Evolutionary conservation across 2,113 vertebrate species (phyloP).

Genomic region (Platycercus adscitus): DNA sequence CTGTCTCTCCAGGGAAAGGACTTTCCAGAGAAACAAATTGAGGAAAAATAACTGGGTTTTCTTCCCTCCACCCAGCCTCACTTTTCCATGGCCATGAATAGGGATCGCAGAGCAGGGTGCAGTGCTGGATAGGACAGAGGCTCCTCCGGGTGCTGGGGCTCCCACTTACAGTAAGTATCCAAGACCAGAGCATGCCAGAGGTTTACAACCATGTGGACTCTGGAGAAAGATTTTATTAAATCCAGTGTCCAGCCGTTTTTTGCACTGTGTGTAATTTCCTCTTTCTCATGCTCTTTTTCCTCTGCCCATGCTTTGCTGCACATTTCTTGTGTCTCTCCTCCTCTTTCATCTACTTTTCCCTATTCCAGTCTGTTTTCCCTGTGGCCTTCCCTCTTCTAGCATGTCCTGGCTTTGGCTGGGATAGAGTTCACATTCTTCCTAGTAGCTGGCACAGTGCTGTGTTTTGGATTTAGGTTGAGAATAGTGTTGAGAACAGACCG

Average conservation of each 20-base stretch:
- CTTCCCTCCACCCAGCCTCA: neutral
- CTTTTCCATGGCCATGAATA: accelerated
- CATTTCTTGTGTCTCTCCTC: neutral
- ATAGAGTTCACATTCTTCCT: neutral
- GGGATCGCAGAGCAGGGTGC: neutral
- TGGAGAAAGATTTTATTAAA: neutral
- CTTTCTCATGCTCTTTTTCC: neutral
- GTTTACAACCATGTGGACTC: neutral
- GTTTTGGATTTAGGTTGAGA: neutral
- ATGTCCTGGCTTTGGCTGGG: neutral
- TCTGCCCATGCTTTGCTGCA: neutral
- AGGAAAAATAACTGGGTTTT: neutral
- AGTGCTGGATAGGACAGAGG: neutral
- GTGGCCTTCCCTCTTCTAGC: neutral
- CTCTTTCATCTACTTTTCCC: neutral
- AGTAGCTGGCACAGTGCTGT: neutral
- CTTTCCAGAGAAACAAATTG: neutral
- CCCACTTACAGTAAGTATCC: neutral
- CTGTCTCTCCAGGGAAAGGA: neutral
- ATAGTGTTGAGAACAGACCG: neutral
- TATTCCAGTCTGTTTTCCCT: neutral
- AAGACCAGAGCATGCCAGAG: neutral
- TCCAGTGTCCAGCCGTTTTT: neutral
- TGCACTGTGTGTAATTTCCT: neutral
- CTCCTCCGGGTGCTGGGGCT: neutral